Evolutionary conservation across 1,140 invertebrate species (phyloP), one percentile per base, ranked within the genome.

Genomic region (Mylabris phalerata): DNA sequence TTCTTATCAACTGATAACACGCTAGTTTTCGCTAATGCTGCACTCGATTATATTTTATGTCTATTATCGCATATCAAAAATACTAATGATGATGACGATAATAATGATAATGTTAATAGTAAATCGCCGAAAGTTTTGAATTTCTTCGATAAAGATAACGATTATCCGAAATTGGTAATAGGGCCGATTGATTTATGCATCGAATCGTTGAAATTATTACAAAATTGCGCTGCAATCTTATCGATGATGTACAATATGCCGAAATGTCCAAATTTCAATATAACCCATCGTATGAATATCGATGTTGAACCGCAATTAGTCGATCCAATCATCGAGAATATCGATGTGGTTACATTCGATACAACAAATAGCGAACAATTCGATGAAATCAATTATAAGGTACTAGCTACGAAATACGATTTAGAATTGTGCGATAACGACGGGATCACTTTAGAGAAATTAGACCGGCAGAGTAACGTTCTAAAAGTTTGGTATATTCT

Each of bases 241-340:
- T 85, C 88, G 1, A 90, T 90, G 64, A 95, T 96, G 91, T 93
- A 92, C 73, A 86, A 86, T 67, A 95, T 97, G 92, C 92, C 92
- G 11, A 91, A 91, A 61, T 95, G 92, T 73, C 93, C 93, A 1
- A 88, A 90, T 47, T 95, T 97, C 69, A 91, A 93, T 72, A 87
- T 93, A 9, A 89, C 90, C 0, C 88, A 93, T 66, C 85, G 89
- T 70, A 90, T 94, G 58, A 90, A 91, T 69, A 80, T 88, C 1
- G 87, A 89, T 46, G 84, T 84, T 13, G 82, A 85, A 3, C 83
- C 89, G 9, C 84, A 89, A 59, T 82, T 88, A 57, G 90, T 94
- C 0, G 91, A 94, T 75, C 84, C 88, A 2, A 81, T 86, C n/a
- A 88, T 93, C 64, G 88, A 89, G n/a, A 89, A 88, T 59, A 73